Base-by-base conservation (phyloP, 2,113 vertebrate species). In the Coreoperca whiteheadi region DNA sequence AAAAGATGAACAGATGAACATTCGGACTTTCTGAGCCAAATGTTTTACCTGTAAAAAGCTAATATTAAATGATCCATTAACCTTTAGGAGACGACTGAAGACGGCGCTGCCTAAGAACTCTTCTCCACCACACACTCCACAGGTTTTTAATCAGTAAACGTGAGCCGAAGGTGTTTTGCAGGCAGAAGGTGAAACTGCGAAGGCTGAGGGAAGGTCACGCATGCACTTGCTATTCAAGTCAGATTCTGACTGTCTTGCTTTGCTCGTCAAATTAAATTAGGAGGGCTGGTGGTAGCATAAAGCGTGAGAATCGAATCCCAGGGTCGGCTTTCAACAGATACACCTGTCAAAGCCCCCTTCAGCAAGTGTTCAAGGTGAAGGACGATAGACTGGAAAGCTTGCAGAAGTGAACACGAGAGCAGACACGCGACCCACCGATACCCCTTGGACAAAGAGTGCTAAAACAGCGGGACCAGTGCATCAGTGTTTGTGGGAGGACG, bases 131-230 rank as follows among this genome's bases (percentile, higher is more conserved):
- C 21, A 23, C 23, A 28, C 41, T 21, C 41, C 30, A 28, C 30
- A 23, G 78, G 8, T 50, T 18, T 48, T 10, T n/a, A 43, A 16
- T n/a, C 21, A 61, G 14, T 18, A 8, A 59, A 48, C 1, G 1
- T 23, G 25, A 74, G 28, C 2, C 6, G 0, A 8, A 41, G 59
- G 20, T 7, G 72, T 43, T 53, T 20, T 48, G 48, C 64, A 54
- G 79, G 0, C 64, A 75, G 46, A 46, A 7, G 15, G 4, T 54
- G 23, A 74, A 41, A 18, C 65, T 46, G 77, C 23, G 6, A 39
- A 54, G 66, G 68, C 53, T 14, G 61, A 48, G 20, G 5, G 79
- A 87, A 83, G 85, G 83, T 85, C 80, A 78, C 18, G 7, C 56
- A 8, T 3, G 16, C 10, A 8, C 50, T 87, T 75, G n/a, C 32